These are phyloP conservation scores for Agrypnus murinus DNA, from an alignment of 2,888 invertebrate genomes.

Conservation along the genomic window DNA sequence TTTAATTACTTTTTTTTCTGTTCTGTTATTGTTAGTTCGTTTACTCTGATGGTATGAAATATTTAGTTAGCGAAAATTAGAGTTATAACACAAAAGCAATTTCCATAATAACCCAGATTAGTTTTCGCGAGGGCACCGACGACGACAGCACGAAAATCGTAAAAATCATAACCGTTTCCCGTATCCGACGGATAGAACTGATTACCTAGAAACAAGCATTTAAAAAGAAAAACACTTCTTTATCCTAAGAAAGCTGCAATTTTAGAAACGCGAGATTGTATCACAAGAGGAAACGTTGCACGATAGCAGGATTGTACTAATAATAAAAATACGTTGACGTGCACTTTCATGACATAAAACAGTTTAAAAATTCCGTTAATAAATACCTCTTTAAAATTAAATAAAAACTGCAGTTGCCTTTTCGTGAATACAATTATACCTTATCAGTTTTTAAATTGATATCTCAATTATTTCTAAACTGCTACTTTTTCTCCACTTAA, in stretches of 20 bases:
- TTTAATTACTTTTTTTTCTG: slow-evolving; percentile 52
- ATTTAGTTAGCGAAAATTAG: slow-evolving; percentile 37
- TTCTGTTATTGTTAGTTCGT: slow-evolving; percentile 24
- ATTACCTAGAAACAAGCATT: slow-evolving; percentile 43
- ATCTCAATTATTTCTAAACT: slow-evolving; percentile 38
- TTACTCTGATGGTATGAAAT: slow-evolving; percentile 36
- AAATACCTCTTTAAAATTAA: slow-evolving; percentile 19
- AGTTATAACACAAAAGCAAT: slow-evolving; percentile 42
- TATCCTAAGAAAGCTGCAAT: slow-evolving; percentile 48
- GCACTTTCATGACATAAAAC: slow-evolving; percentile 43
- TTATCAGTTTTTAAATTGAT: slow-evolving; percentile 18
- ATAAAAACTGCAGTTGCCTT: not conserved
- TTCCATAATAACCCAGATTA: slow-evolving; percentile 46
- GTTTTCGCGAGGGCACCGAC: slow-evolving; percentile 37
- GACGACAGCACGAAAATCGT: slow-evolving; percentile 45
- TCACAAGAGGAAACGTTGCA: slow-evolving; percentile 31
- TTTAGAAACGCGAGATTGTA: slow-evolving; percentile 53
- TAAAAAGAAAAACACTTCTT: slow-evolving; percentile 41
- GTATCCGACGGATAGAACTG: slow-evolving; percentile 43
- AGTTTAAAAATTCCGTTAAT: slow-evolving; percentile 32
- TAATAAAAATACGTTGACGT: slow-evolving; percentile 44
- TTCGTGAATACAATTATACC: not conserved
- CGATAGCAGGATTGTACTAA: slow-evolving; percentile 41
- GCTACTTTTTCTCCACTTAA: not conserved
- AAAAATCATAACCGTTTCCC: slow-evolving; percentile 48